Evolutionary conservation across 2,888 invertebrate genomes (phyloP), one percentile per base, ranked within the genome.

Genomic region (Microctonus aethiopoides): DNA sequence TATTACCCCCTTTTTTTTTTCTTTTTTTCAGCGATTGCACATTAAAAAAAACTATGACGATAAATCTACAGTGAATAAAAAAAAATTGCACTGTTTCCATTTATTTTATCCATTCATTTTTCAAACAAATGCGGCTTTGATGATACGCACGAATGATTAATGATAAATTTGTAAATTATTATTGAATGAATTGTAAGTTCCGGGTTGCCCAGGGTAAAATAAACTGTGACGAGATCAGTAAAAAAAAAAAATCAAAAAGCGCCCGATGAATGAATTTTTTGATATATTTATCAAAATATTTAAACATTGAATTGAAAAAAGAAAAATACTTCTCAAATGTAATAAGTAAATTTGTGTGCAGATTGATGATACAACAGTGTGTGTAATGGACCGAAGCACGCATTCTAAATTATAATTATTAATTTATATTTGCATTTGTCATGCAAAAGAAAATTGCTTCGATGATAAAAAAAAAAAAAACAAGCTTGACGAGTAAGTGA

Each of bases 341-440:
- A 60, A 46, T 39, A 59, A 39, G 36, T 62, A 29, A 62, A 57
- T 29, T n/a, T 39, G 65, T 32, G 46, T 34, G 36, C 26, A 34
- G 46, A 13, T 57, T 32, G 34, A 26, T 20, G 41, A 46, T 29
- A 29, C 22, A 24, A 11, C 29, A 52, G 13, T 16, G 51, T 36
- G 51, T 60, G 29, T 13, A 61, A 36, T 10, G 32, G 7, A 16
- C 16, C 59, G 13, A 63, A 66, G 57, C 61, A 72, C 70, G 72
- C 68, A 73, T 68, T 75, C 70, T 67, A 59, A 70, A 75, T 72
- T 69, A 72, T 72, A 67, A 67, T 71, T 66, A 69, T 70, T 60
- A 75, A 71, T 64, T 62, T 73, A 67, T 29, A 72, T 68, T 74
- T 73, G 71, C 72, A 68, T 77, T 74, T 74, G 67, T 77, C 73